phyloP scores from a whole-genome alignment of 1,140 invertebrate genomes.

The Halotydeus destructor region DNA sequence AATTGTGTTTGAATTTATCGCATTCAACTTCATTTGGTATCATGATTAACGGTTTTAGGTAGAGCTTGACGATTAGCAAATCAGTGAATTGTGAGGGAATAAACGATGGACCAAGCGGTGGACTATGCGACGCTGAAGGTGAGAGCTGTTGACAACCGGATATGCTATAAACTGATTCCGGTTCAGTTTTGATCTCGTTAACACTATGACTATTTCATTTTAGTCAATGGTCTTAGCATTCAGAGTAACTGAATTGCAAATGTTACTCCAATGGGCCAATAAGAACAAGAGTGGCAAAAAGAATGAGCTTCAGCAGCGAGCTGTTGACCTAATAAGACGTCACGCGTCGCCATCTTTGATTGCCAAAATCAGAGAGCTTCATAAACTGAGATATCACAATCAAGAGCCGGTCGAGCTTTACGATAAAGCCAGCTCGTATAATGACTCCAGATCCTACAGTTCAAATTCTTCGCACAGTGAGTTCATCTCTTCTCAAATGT shows the following conservation, averaged over 20 bases:
- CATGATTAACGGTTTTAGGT: no score
- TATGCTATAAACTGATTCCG: not conserved
- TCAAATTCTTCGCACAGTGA: no score
- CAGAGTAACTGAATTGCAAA: conserved; percentile 32
- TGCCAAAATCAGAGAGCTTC: conserved; percentile 30
- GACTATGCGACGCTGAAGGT: not conserved
- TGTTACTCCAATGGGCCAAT: conserved; percentile 59
- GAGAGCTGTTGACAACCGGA: no score
- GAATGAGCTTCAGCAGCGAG: conserved; percentile 55
- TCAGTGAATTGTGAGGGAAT: not conserved
- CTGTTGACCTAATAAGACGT: conserved; percentile 46
- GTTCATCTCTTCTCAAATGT: no score
- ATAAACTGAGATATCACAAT: conserved; percentile 9
- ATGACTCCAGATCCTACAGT: no score
- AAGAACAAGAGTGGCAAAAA: conserved; percentile 66
- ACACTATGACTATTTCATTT: not conserved
- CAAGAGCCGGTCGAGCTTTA: not conserved
- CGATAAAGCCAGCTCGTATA: not conserved
- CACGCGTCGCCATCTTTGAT: conserved; percentile 38
- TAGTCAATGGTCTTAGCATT: conserved; percentile 30
- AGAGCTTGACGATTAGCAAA: not conserved
- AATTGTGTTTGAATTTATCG: no score
- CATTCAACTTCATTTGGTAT: no score
- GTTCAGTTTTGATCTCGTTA: not conserved
- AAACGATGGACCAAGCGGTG: not conserved